phyloP scores from a whole-genome alignment of 2,113 vertebrate species.

The Progne subis region DNA sequence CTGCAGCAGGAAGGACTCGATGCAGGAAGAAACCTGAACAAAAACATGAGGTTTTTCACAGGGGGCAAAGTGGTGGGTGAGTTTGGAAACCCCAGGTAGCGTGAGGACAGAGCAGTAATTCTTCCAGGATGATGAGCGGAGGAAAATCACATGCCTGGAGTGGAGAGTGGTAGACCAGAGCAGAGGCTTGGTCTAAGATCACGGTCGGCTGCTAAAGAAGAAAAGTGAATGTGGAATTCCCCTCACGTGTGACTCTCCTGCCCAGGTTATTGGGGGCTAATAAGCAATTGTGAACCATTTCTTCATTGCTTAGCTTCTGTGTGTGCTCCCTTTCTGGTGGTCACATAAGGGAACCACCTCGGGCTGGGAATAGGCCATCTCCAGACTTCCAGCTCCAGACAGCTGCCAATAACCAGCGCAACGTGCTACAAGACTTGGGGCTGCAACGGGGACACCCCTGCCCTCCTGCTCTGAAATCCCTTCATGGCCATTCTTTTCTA shows the following conservation, averaged over 20 bases:
- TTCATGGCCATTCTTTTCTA: background rate
- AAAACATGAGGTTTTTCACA: background rate
- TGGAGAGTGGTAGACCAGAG: background rate
- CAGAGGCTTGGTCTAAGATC: slow-evolving; percentile 3
- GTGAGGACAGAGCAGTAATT: background rate
- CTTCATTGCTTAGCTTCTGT: slow-evolving; percentile 68
- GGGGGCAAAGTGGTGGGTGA: background rate
- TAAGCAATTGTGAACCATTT: slow-evolving; percentile 63
- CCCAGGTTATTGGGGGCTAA: slow-evolving; percentile 27
- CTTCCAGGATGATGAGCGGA: background rate
- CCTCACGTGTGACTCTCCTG: background rate
- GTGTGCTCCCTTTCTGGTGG: slow-evolving; percentile 54
- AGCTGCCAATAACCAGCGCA: slow-evolving; percentile 27
- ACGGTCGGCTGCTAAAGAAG: background rate
- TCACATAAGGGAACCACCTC: slow-evolving; percentile 33
- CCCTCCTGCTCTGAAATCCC: slow-evolving; percentile 33
- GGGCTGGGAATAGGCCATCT: background rate
- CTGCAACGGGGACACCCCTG: background rate
- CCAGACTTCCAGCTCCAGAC: slow-evolving; percentile 7
- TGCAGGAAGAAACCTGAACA: background rate
- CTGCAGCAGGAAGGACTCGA: background rate
- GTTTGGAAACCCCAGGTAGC: background rate
- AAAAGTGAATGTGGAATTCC: background rate
- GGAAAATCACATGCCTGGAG: background rate
- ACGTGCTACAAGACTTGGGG: background rate